A percentile compares a stretch with the other conserved stretches of the same genome.
Evolutionary conservation across 2,888 invertebrate species (phyloP).

Genomic region (Torymus texanus): DNA sequence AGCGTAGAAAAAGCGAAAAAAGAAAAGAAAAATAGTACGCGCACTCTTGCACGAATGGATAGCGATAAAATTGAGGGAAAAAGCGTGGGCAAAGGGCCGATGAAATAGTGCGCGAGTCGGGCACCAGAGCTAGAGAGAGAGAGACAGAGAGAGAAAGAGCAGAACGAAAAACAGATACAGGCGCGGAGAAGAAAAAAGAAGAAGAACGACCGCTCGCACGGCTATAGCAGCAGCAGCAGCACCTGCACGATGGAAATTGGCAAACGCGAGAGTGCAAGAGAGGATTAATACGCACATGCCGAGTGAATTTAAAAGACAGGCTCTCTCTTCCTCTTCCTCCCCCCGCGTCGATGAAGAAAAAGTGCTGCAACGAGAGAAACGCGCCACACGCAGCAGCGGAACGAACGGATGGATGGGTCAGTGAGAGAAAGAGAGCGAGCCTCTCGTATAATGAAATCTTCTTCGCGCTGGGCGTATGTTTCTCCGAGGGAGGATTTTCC

Average conservation of each 20-base stretch:
- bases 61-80: conserved; percentile 1
- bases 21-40: not conserved
- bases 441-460: conserved; percentile 26
- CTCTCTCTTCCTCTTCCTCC: too few relatives aligned
- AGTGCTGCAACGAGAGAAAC: too few relatives aligned
- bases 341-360: too few relatives aligned
- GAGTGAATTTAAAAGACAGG: conserved; percentile 27
- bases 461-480: not conserved
- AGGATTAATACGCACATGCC: conserved; percentile 6
- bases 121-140: not conserved
- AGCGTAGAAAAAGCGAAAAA: not conserved
- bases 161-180: not conserved
- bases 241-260: too few relatives aligned
- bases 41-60: not conserved
- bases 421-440: not conserved
- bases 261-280: not conserved
- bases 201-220: not conserved
- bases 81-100: not conserved
- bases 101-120: too few relatives aligned
- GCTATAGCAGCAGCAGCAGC: too few relatives aligned
- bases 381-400: too few relatives aligned
- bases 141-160: not conserved
- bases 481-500: not conserved
- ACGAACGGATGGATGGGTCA: not conserved
- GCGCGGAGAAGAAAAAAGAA: not conserved